Evolutionary conservation across 2,797 vertebrate genomes (phyloP), one percentile per base, ranked within the genome.

Genomic region (Alectoris magna): DNA sequence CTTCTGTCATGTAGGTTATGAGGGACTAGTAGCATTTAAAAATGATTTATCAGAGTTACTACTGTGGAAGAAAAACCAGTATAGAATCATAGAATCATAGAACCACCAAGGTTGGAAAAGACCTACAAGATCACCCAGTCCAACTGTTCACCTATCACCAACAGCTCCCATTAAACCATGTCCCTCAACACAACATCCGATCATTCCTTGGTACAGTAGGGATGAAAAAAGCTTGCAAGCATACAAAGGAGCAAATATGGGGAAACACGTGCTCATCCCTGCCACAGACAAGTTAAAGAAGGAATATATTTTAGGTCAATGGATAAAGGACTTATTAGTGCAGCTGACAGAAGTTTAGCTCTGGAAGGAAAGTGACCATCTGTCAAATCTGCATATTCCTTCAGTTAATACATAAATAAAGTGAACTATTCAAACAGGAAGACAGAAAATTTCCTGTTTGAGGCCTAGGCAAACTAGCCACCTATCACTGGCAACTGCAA

Each of bases 361-460:
- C 49, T 90, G 77, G 72, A 90, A 82, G 49, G 13, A 84, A 82
- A 84, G 21, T n/a, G 76, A 72, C 5, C 41, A 74, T 79, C 94
- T 93, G 80, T 88, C 69, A 90, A 91, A 91, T 71, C 7, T 29
- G 11, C 27, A 10, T 73, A 62, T 80, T 94, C 90, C 26, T 94
- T 88, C 11, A 7, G 53, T 66, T 79, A 78, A 89, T 89, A 78
- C 84, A 87, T 62, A 92, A 81, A 83, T 48, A 53, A 75, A 87
- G 19, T 26, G 49, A 90, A 76, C 23, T 74, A 9, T 55, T 94
- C 38, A 49, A 84, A 82, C 0, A 10, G 23, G 11, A 88, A 34
- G 4, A 34, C 21, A 49, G 38, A 53, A 84, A 39, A 62, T 73
- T 84, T 58, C 22, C 31, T 79, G 5, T 76, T 91, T 49, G 55